These are phyloP conservation scores for Chionomys nivalis DNA, from an alignment of 2,113 vertebrate species.

Conservation along the genomic window DNA sequence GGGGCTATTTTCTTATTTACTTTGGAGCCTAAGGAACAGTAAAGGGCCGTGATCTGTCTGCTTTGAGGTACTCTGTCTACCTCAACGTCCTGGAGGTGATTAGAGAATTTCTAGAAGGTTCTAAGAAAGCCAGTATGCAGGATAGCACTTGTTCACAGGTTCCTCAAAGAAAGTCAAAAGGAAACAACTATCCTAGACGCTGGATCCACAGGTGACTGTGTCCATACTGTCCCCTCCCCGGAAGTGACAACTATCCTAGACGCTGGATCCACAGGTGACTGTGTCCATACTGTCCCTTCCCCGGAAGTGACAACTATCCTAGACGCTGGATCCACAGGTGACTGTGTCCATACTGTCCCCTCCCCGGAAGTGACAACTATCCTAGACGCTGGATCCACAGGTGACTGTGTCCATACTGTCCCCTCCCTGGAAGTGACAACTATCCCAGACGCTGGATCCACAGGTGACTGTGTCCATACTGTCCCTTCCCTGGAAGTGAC, in stretches of 20 bases:
- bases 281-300: neutral
- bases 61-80: neutral
- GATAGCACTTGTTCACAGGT: neutral
- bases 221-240: neutral
- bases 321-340: neutral
- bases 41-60: neutral
- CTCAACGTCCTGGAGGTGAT: neutral
- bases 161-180: constrained; percentile 4
- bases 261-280: neutral
- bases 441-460: neutral
- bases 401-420: neutral
- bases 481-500: neutral
- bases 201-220: neutral
- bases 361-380: neutral
- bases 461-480: neutral
- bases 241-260: neutral
- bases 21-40: neutral
- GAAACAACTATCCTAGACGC: neutral
- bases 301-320: neutral
- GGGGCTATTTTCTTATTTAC: neutral
- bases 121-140: neutral
- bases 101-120: neutral
- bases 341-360: neutral
- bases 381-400: neutral
- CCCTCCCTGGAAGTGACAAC: neutral